Evolutionary conservation across 2,797 vertebrate species (phyloP).

Genomic region (Pogoniulus pusillus): DNA sequence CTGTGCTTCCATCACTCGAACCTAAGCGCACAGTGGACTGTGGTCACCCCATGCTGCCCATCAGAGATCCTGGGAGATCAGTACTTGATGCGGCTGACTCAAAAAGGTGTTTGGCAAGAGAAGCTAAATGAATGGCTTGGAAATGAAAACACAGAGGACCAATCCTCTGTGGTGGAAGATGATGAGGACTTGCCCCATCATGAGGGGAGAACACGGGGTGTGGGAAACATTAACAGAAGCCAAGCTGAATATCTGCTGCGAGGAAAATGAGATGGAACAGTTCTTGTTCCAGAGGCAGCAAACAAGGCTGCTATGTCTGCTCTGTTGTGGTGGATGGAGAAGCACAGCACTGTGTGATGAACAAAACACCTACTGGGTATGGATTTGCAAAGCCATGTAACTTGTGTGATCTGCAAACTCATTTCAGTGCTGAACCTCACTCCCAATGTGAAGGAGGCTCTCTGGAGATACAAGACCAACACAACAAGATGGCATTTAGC

Average conservation of each 20-base stretch:
- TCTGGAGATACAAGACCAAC: not conserved
- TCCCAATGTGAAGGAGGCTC: not conserved
- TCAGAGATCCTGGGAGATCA: not conserved
- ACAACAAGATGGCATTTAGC: not conserved
- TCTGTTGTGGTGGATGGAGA: conserved; percentile 98
- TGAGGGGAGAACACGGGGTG: conserved; percentile 94
- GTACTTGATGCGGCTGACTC: conserved; percentile 87
- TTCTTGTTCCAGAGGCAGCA: conserved; percentile 98
- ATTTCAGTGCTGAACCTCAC: not conserved
- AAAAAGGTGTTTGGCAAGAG: conserved; percentile 97
- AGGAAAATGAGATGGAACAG: conserved; percentile 94
- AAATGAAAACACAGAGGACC: conserved; percentile 96
- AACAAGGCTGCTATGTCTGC: conserved; percentile 96
- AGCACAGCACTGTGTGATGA: conserved; percentile 99
- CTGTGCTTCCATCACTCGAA: fast-evolving
- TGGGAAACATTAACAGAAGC: conserved; percentile 92
- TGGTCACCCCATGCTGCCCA: not conserved
- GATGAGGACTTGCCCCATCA: conserved; percentile 97
- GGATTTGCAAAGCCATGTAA: conserved; percentile 99
- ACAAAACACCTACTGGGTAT: conserved; percentile 94
- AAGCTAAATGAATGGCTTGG: conserved; percentile 98
- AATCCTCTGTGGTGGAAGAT: conserved; percentile 96
- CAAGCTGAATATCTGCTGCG: conserved; percentile 92
- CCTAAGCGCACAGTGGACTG: fast-evolving
- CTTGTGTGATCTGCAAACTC: conserved; percentile 73